Evolutionary conservation across 1,140 invertebrate species (phyloP), one percentile per base, ranked within the genome.

Genomic region (Atta cephalotes): DNA sequence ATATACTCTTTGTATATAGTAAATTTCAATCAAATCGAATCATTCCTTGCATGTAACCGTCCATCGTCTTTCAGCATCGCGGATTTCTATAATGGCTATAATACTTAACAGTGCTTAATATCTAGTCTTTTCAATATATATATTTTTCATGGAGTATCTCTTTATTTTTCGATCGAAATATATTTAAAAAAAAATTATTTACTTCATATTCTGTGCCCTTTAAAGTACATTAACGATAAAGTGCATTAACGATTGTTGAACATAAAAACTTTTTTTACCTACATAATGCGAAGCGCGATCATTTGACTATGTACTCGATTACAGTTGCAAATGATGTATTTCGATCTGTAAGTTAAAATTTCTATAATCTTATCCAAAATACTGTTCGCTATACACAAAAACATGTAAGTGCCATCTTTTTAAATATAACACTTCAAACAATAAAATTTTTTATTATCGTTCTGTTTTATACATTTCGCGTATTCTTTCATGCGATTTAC

Each of bases 1-100:
- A 66, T 60, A 72, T 3, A 53, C n/a, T 53, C 28, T 10, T 79
- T 89, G 87, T 89, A 89, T 35, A 89, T 89, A 89, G 62, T 28
- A 68, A 51, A 51, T 72, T 65, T 49, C 85, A 80, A 31, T 56
- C 45, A 60, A 79, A 4, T 62, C 39, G 6, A 84, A 35, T 78
- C 60, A 77, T 53, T 35, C 3, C 45, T 63, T 35, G 49, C 81
- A 85, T 70, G 16, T 77, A 51, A 77, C 6, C 21, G 21, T 63
- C 25, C 77, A 49, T 77, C n/a, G 60, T 39, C 0, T 45, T 39
- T 58, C 35, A 82, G 25, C 14, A 21, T 70, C 39, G 51, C 10
- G 60, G 10, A 45, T 14, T 14, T 14, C 9, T 9, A 39, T 39
- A 45, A 45, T 2, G 1, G 1, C 10, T 80, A 63, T 60, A 45